Conservation (phyloP, 1,140 invertebrate genomes). For the Aphelenchoides fujianensis region DNA sequence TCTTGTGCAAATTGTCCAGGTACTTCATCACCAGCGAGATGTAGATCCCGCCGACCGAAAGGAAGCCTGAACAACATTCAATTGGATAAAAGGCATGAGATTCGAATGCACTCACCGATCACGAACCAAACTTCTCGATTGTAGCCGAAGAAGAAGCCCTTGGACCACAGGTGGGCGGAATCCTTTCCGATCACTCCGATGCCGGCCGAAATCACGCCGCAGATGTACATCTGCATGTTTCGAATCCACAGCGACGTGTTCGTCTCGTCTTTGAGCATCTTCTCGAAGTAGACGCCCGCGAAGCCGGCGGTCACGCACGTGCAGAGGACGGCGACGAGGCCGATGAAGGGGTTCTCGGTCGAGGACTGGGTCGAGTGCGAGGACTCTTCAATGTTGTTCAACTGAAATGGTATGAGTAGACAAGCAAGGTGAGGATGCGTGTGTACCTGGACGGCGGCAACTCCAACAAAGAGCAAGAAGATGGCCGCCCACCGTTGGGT, state of each 20-base stretch:
- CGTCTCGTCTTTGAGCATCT: slow-evolving; percentile 61
- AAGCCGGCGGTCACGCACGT: slow-evolving; percentile 62
- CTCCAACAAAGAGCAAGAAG: slow-evolving; percentile 56
- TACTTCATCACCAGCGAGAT: slow-evolving; percentile 62
- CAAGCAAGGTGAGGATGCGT: too few species aligned
- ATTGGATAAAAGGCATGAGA: neutral
- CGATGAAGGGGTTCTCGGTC: slow-evolving; percentile 51
- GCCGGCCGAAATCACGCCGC: slow-evolving; percentile 32
- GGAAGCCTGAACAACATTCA: slow-evolving; percentile 54
- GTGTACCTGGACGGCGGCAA: slow-evolving; percentile 59
- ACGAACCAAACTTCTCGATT: slow-evolving; percentile 49
- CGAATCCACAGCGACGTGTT: slow-evolving; percentile 59
- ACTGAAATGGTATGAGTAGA: too few species aligned
- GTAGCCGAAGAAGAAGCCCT: slow-evolving; percentile 59
- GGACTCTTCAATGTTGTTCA: slow-evolving; percentile 46
- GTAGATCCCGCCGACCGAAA: slow-evolving; percentile 60
- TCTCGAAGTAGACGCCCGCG: slow-evolving; percentile 62
- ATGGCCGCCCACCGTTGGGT: slow-evolving; percentile 54
- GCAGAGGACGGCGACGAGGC: slow-evolving; percentile 53
- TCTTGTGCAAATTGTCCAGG: slow-evolving; percentile 60
- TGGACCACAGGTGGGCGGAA: slow-evolving; percentile 27
- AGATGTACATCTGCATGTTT: slow-evolving; percentile 60
- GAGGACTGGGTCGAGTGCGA: neutral
- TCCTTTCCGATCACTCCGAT: slow-evolving; percentile 39
- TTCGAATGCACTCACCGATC: slow-evolving; percentile 40